Conservation (phyloP, 2,113 vertebrate genomes). For the Talpa occidentalis region DNA sequence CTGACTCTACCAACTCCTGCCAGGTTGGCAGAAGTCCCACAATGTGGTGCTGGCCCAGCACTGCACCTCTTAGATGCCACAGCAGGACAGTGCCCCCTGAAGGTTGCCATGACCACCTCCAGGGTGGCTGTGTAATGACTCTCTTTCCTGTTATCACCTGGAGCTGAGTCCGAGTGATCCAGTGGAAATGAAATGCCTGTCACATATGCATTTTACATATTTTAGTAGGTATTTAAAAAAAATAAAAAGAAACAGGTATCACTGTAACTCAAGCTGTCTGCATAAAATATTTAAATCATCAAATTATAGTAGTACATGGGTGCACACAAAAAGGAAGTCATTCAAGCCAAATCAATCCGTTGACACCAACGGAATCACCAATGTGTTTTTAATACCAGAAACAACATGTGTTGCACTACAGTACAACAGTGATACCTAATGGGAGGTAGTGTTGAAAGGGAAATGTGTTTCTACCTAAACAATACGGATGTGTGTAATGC, state of each 20-base stretch:
- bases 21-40: not conserved
- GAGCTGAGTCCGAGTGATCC: not conserved
- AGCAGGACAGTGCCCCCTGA: not conserved
- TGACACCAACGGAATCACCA: not conserved
- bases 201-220: slow-evolving; percentile 5
- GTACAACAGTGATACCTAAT: not conserved
- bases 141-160: not conserved
- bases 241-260: slow-evolving; percentile 3
- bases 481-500: not conserved
- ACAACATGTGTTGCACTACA: not conserved
- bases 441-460: not conserved
- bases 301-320: not conserved
- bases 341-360: not conserved
- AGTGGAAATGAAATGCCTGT: not conserved
- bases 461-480: not conserved
- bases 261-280: slow-evolving; percentile 1
- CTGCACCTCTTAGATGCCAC: not conserved
- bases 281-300: slow-evolving; percentile 60
- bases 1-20: not conserved
- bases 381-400: not conserved
- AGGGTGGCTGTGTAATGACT: not conserved
- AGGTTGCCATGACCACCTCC: not conserved
- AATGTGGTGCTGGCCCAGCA: not conserved
- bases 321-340: not conserved
- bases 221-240: slow-evolving; percentile 24